A percentile compares a stretch with the other conserved stretches of the same genome.
phyloP scores from a whole-genome alignment of 2,113 vertebrate species.

The Panurus biarmicus region DNA sequence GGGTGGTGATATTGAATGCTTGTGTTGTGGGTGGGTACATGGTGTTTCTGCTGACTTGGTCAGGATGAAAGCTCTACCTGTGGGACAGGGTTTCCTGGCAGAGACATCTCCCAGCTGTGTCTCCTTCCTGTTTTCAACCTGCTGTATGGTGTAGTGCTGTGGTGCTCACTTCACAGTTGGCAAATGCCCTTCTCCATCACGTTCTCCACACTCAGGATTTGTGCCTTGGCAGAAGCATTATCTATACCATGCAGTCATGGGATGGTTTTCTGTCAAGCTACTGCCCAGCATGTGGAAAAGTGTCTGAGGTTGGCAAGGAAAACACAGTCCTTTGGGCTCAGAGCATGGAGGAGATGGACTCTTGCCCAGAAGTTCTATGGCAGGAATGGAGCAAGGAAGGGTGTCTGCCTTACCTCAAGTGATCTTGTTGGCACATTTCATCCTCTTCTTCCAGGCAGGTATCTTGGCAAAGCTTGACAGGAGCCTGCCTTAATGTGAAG shows the following conservation, averaged over 20 bases:
- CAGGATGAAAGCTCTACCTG: not conserved
- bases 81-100: not conserved
- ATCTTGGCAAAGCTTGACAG: not conserved
- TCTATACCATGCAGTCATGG: not conserved
- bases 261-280: not conserved
- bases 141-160: not conserved
- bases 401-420: not conserved
- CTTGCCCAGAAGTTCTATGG: not conserved
- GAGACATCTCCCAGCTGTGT: not conserved
- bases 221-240: not conserved
- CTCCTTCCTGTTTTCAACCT: not conserved
- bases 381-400: not conserved
- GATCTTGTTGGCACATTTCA: not conserved
- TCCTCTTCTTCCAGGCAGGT: not conserved
- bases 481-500: not conserved
- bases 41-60: not conserved
- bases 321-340: not conserved
- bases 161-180: not conserved
- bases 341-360: not conserved
- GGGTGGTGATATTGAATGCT: not conserved
- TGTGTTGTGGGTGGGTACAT: not conserved
- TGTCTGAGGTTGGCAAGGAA: not conserved
- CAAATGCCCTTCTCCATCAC: not conserved
- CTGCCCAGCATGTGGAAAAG: not conserved
- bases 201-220: not conserved